Percentiles rank a stretch among this genome's conserved stretches.
phyloP scores from a whole-genome alignment of 2,888 invertebrate species.

The Pogonocherus hispidulus region DNA sequence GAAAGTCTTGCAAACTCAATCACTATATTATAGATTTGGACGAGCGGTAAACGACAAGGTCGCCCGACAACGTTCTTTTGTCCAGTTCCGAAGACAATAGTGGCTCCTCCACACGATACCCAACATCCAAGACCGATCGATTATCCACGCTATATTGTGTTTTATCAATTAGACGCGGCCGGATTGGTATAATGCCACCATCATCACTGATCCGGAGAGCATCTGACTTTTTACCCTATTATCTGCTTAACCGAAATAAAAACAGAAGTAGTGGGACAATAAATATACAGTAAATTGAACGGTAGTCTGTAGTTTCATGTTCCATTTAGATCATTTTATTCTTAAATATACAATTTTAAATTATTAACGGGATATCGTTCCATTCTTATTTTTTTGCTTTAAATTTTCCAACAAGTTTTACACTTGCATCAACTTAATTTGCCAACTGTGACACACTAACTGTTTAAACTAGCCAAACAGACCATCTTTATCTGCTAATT shows the following conservation, averaged over 20 bases:
- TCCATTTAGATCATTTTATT: neutral
- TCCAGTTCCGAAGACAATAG: conserved; percentile 52
- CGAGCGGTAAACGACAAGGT: conserved; percentile 41
- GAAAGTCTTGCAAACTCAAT: too few relatives aligned
- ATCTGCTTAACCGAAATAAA: conserved; percentile 24
- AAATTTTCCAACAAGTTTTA: too few relatives aligned
- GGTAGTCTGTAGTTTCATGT: neutral
- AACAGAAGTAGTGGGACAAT: neutral
- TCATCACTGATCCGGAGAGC: conserved; percentile 25
- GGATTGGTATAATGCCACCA: conserved; percentile 30
- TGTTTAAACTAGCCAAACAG: too few relatives aligned
- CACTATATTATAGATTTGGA: conserved; percentile 41
- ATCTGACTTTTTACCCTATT: conserved; percentile 20
- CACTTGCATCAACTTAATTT: too few relatives aligned
- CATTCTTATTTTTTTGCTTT: too few relatives aligned
- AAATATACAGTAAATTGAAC: neutral
- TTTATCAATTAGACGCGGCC: conserved; percentile 48
- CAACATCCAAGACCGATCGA: conserved; percentile 51
- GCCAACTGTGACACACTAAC: too few relatives aligned
- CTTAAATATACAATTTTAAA: neutral
- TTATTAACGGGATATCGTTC: too few relatives aligned
- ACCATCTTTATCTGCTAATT: too few relatives aligned
- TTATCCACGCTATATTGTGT: conserved; percentile 43
- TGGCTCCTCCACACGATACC: conserved; percentile 57
- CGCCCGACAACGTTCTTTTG: conserved; percentile 43